Evolutionary conservation across 2,888 invertebrate species (phyloP), one percentile per base, ranked within the genome.

Genomic region (Callimorpha dominula): DNA sequence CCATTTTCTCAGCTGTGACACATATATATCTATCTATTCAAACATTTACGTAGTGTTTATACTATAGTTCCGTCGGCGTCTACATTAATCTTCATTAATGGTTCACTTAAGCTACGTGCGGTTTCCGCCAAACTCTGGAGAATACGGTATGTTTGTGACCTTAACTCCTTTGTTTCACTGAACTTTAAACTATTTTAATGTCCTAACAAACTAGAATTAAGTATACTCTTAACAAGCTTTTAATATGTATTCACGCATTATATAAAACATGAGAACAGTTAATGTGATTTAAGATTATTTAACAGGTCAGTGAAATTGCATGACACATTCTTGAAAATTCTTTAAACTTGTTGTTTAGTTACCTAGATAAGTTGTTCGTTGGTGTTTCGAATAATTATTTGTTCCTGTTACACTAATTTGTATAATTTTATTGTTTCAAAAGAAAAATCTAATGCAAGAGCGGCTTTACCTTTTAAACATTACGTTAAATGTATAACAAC

Each of bases 41-140:
- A 78, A 82, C 78, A 79, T 82, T 81, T 67, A 74, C 77, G 76
- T 80, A 78, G 79, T 77, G 72, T 69, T 77, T 79, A 78, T 77
- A 76, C 80, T 81, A 84, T 88, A 88, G 86, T 89, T 88, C 87
- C 89, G 87, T 86, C 88, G 88, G 89, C 86, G 85, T 86, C 87
- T 87, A 90, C 93, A 91, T 95, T 94, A 94, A 95, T 95, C 95
- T 94, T 94, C 93, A 94, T 94, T 94, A 94, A 91, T 90, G 92
- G 90, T 88, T 91, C 88, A 88, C 88, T 89, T 86, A 90, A 90
- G 92, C 90, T 89, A 90, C 90, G 89, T 92, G 93, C 89, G 93
- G 93, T 91, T 90, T 86, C 87, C 88, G 85, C 79, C 82, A 68
- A 86, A 90, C 88, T 87, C 87, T 70, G 78, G 85, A 85, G 87